These are phyloP conservation scores for Perca schrenkii DNA, from an alignment of 2,113 vertebrate species.

Conservation along the genomic window DNA sequence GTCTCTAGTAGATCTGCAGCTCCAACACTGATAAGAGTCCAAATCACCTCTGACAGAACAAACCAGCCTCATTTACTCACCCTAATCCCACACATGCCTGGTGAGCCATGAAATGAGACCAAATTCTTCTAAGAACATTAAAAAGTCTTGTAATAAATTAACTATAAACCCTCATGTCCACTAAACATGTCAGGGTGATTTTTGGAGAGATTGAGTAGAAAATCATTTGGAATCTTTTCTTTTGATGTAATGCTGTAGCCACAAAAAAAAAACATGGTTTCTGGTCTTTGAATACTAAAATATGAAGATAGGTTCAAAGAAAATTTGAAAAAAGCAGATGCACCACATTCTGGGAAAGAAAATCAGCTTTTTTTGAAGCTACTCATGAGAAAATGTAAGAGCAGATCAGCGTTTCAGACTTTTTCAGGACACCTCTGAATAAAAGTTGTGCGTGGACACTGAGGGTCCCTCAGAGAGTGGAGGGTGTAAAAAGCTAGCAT, in stretches of 20 bases:
- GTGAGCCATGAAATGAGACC: constrained; percentile 69
- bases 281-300: not conserved
- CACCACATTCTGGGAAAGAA: not conserved
- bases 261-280: not conserved
- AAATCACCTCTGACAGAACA: constrained; percentile 72
- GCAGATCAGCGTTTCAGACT: constrained; percentile 18
- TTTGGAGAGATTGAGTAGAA: not conserved
- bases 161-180: constrained; percentile 4
- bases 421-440: constrained; percentile 14
- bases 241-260: not conserved
- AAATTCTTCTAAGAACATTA: constrained; percentile 45
- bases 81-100: constrained; percentile 61
- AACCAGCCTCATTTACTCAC: constrained; percentile 51
- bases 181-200: not conserved
- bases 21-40: constrained; percentile 66
- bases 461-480: constrained; percentile 43
- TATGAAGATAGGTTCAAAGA: not conserved
- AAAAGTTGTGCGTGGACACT: not conserved
- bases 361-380: constrained; percentile 3
- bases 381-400: not conserved
- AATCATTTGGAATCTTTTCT: not conserved
- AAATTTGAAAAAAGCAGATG: not conserved
- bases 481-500: constrained; percentile 68
- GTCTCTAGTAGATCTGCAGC: constrained; percentile 58
- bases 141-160: constrained; percentile 23